Evolutionary conservation across 1,140 invertebrate genomes (phyloP).

Genomic region (Temnothorax curvispinosus): DNA sequence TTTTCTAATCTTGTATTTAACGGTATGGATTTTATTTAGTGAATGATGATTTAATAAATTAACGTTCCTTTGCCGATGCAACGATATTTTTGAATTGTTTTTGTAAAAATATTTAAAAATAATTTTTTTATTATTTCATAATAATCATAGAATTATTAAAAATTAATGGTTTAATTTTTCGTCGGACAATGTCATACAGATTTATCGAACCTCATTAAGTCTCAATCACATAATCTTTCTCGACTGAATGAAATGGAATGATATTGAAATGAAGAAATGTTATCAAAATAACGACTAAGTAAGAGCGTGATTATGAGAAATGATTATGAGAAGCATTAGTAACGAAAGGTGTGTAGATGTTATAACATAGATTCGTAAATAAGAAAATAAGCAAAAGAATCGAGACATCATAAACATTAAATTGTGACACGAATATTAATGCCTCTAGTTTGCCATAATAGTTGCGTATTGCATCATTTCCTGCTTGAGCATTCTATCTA

Average conservation of each 20-base stretch:
- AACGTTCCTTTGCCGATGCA: not conserved
- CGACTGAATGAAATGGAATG: not conserved
- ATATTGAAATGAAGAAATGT: not conserved
- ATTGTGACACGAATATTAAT: slow-evolving; percentile 17
- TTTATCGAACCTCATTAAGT: not conserved
- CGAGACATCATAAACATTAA: slow-evolving; percentile 25
- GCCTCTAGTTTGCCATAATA: slow-evolving; percentile 6
- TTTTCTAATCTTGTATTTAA: not conserved
- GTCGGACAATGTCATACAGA: not conserved
- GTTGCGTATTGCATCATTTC: slow-evolving; percentile 26
- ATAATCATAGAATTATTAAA: not conserved
- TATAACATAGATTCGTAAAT: slow-evolving; percentile 15
- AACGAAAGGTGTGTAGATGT: not conserved
- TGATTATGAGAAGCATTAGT: not conserved
- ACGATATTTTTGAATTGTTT: not conserved
- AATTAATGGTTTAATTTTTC: not conserved
- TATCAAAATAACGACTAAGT: not conserved
- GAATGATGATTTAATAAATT: not conserved
- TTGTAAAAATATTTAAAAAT: not conserved
- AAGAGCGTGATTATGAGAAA: slow-evolving; percentile 22
- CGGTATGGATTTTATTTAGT: not conserved
- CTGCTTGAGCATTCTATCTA: not conserved
- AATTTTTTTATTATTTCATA: not conserved
- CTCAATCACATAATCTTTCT: not conserved
- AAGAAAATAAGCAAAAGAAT: slow-evolving; percentile 1